These are phyloP conservation scores for Yponomeuta plumbellus DNA, from an alignment of 2,888 invertebrate genomes.

Conservation along the genomic window DNA sequence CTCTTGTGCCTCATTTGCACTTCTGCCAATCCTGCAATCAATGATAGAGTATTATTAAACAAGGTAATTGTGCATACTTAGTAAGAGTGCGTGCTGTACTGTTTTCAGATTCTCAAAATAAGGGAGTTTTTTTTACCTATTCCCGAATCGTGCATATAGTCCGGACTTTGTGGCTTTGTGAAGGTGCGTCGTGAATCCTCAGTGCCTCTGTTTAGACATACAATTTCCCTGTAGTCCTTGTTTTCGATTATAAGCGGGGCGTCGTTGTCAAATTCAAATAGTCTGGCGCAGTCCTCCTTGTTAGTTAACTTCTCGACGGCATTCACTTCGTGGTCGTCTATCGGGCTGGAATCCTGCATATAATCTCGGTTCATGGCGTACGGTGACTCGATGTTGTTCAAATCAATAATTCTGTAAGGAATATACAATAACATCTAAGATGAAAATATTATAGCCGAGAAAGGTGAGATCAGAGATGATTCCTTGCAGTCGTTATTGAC, in stretches of 20 bases:
- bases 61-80: no score
- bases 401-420: constrained; percentile 67
- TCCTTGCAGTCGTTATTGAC: no score
- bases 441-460: not conserved
- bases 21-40: constrained; percentile 61
- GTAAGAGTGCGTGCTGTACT: no score
- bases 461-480: no score
- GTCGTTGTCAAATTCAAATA: constrained; percentile 78
- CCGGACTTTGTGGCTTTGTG: constrained; percentile 68
- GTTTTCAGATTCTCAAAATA: no score
- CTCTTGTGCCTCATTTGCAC: constrained; percentile 70
- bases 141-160: constrained; percentile 75
- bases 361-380: constrained; percentile 60
- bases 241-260: constrained; percentile 70
- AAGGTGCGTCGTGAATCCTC: constrained; percentile 70
- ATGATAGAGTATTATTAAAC: not conserved
- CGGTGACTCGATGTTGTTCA: constrained; percentile 64
- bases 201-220: constrained; percentile 67
- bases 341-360: constrained; percentile 43
- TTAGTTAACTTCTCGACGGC: constrained; percentile 63
- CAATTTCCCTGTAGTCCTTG: constrained; percentile 66
- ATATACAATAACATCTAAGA: not conserved
- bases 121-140: constrained; percentile 44
- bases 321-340: constrained; percentile 45
- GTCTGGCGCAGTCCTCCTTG: constrained; percentile 66